Evolutionary conservation across 2,888 invertebrate genomes (phyloP), one percentile per base, ranked within the genome.

Genomic region (Schizaphis graminum): DNA sequence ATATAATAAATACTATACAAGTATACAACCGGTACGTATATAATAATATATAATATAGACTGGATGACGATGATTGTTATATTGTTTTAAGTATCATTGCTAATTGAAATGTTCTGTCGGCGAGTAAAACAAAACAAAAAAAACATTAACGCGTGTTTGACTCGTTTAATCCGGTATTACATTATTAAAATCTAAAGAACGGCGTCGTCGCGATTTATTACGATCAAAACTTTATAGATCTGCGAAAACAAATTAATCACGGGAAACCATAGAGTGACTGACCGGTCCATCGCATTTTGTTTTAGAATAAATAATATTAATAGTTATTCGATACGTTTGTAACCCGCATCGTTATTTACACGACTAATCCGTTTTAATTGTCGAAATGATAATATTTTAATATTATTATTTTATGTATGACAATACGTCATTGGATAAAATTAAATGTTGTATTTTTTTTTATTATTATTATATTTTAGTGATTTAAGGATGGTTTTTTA

Each of bases 71-170:
- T 35, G 3, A 35, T 35, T 77, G 35, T 67, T 35, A 21, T 77
- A 77, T 77, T 77, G 21, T 77, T 77, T 77, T 77, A 35, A 77
- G 77, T 77, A 77, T 77, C 35, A 35, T 21, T 35, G 21, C 77
- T 77, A 77, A 77, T 77, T 77, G 77, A 77, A 77, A 77, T 77
- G 77, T 77, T 77, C 77, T 77, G 77, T 77, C 21, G 67, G 16
- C 2, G 67, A 67, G n/a, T 67, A 67, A 67, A 67, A 16, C 67
- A 28, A 3, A 61, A 53, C 13, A 53, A 28, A 61, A 10, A 28
- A 67, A 21, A 35, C 35, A 67, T n/a, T 67, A n/a, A 67, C 21
- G 35, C 5, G 7, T 77, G 77, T 77, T 77, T 2, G 21, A 77
- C 77, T 77, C 7, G 35, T 77, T 77, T 77, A 77, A 35, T 77